Percentiles rank a stretch among this genome's conserved stretches.
Evolutionary conservation across 2,888 invertebrate species (phyloP).

Genomic region (Eupithecia centaureata): DNA sequence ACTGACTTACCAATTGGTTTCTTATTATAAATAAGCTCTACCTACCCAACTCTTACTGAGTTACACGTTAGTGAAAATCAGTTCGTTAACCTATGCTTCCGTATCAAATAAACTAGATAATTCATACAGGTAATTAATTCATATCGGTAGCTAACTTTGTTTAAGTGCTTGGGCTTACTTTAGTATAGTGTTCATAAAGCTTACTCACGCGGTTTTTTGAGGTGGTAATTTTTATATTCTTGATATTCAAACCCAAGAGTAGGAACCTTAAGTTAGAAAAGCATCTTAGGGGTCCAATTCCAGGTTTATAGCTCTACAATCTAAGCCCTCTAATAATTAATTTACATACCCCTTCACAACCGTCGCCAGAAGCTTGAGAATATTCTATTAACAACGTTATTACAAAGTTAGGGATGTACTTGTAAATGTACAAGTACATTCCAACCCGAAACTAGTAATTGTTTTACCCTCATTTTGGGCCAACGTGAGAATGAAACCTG

Average conservation of each 20-base stretch:
- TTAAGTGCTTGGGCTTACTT: neutral
- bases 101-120: neutral
- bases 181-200: neutral
- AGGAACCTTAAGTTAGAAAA: neutral
- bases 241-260: neutral
- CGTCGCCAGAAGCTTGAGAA: neutral
- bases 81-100: neutral
- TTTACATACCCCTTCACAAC: neutral
- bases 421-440: conserved; percentile 12
- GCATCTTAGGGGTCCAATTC: neutral
- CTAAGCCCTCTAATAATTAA: neutral
- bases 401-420: conserved; percentile 6
- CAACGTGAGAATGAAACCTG: conserved; percentile 46
- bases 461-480: conserved; percentile 44
- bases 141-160: neutral
- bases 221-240: neutral
- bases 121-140: no score
- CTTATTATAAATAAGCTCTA: neutral
- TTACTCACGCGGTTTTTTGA: neutral
- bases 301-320: neutral
- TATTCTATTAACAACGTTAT: conserved; percentile 6
- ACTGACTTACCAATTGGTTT: neutral
- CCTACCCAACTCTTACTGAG: neutral
- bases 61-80: neutral
- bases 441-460: conserved; percentile 12